Evolutionary conservation across 2,888 invertebrate genomes (phyloP).

Genomic region (Drosophila rubida): DNA sequence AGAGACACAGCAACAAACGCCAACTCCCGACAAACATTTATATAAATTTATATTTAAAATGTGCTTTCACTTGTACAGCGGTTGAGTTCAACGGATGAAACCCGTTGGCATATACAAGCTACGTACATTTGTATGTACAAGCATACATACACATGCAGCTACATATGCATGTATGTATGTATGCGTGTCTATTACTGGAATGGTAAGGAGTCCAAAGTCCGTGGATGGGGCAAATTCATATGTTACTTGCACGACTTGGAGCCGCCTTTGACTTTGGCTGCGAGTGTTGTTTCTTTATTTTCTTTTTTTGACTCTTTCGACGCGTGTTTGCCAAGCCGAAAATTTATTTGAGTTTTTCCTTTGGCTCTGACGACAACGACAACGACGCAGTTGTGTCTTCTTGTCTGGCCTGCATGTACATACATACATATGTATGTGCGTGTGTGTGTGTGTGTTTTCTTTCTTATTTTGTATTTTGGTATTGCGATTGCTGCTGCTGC

Average conservation of each 20-base stretch:
- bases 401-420: background rate
- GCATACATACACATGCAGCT: background rate
- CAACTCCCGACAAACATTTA: slow-evolving; percentile 45
- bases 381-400: slow-evolving; percentile 15
- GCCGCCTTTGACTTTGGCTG: slow-evolving; percentile 46
- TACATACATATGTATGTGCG: too few species aligned
- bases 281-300: slow-evolving; percentile 5
- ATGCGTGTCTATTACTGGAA: background rate
- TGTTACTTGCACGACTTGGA: slow-evolving; percentile 41
- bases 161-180: background rate
- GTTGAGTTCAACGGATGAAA: slow-evolving; percentile 1
- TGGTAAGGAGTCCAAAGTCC: background rate
- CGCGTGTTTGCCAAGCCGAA: slow-evolving; percentile 44
- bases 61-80: slow-evolving; percentile 14
- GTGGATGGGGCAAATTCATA: slow-evolving; percentile 12
- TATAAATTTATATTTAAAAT: slow-evolving; percentile 60
- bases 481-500: background rate
- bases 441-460: background rate
- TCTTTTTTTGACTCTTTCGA: slow-evolving; percentile 20
- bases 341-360: slow-evolving; percentile 58
- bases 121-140: background rate
- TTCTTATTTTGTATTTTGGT: background rate
- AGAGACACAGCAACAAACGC: slow-evolving; percentile 26
- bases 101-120: slow-evolving; percentile 11
- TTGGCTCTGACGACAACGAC: slow-evolving; percentile 23